Conservation (phyloP, 2,888 invertebrate genomes). For the Onthophagus sagittarius region DNA sequence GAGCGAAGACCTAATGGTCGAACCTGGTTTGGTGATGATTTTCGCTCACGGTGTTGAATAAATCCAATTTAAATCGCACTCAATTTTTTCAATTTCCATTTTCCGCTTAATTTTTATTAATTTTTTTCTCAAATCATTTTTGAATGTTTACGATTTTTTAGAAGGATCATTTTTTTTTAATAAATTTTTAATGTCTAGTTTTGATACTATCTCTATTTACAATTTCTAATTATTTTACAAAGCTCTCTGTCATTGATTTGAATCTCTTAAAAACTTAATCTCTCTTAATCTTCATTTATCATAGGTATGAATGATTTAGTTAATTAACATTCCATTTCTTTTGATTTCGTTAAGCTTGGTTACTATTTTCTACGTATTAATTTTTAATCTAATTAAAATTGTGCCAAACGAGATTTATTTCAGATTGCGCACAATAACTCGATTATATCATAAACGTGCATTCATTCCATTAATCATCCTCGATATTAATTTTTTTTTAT, state of each 20-base stretch:
- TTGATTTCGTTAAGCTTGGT: not conserved
- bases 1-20: conserved; percentile 92
- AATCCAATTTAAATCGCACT: too few relatives aligned
- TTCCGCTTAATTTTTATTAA: not conserved
- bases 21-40: conserved; percentile 96
- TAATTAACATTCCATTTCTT: not conserved
- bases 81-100: not conserved
- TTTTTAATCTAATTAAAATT: not conserved
- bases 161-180: too few relatives aligned
- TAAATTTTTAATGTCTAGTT: too few relatives aligned
- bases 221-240: not conserved
- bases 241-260: not conserved
- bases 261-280: not conserved
- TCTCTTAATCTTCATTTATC: too few relatives aligned
- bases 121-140: not conserved
- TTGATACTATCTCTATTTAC: too few relatives aligned
- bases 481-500: too few relatives aligned
- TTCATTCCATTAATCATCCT: too few relatives aligned
- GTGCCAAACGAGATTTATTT: not conserved
- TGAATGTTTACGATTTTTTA: too few relatives aligned
- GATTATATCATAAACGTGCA: too few relatives aligned
- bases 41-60: conserved; percentile 95
- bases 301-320: not conserved
- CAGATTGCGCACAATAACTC: not conserved
- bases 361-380: not conserved